Conservation (phyloP, 2,113 vertebrate genomes). For the Gallinago jamesoni region DNA sequence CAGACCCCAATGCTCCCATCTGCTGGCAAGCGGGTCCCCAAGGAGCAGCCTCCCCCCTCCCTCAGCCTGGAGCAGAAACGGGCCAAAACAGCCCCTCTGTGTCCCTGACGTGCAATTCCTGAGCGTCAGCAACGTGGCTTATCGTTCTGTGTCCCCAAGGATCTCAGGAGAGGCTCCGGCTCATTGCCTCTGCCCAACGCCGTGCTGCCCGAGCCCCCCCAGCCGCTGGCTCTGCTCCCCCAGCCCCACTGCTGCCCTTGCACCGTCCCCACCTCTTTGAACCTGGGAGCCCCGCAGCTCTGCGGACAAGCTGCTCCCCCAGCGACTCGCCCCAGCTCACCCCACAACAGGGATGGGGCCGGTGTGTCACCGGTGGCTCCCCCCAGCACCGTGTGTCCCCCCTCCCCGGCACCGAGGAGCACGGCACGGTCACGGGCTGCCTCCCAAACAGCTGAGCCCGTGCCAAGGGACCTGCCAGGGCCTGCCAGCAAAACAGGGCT, state of each 20-base stretch:
- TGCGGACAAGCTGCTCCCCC: neutral
- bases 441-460: accelerated
- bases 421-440: accelerated
- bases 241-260: accelerated
- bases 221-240: neutral
- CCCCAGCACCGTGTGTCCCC: no score
- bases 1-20: accelerated
- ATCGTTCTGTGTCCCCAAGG: neutral
- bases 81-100: accelerated
- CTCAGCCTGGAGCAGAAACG: no score
- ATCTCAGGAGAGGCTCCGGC: neutral
- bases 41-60: neutral
- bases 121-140: neutral
- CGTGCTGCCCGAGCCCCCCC: accelerated
- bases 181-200: accelerated
- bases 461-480: neutral
- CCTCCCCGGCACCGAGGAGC: no score
- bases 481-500: neutral
- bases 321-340: accelerated
- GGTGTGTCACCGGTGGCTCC: neutral
- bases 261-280: accelerated
- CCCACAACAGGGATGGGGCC: neutral
- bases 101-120: accelerated
- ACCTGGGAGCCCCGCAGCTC: neutral
- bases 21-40: accelerated